A percentile compares a stretch with the other conserved stretches of the same genome.
Conservation (phyloP, 2,113 vertebrate genomes). For the Corynorhinus townsendii region DNA sequence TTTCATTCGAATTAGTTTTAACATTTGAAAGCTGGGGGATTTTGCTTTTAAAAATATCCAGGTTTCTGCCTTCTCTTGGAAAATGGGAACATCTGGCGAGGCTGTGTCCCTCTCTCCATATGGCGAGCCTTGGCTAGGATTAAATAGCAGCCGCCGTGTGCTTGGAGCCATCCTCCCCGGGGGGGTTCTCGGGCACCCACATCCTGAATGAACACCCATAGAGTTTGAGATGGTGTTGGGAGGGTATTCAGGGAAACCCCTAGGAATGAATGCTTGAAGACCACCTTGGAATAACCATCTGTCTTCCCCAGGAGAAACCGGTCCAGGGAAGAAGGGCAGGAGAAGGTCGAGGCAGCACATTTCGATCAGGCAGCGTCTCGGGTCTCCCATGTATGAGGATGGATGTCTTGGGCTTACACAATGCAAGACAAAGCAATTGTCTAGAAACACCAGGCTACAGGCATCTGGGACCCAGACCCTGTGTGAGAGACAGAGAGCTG, state of each 20-base stretch:
- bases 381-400: neutral
- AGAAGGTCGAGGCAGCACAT: neutral
- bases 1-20: constrained; percentile 56
- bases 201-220: neutral
- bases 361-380: neutral
- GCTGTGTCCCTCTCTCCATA: neutral
- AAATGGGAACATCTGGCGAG: constrained; percentile 56
- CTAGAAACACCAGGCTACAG: neutral
- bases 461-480: neutral
- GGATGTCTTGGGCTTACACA: neutral
- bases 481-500: neutral
- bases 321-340: neutral
- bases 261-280: neutral
- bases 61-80: constrained; percentile 50
- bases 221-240: neutral
- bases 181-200: accelerated
- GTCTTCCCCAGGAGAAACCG: neutral
- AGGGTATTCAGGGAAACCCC: neutral
- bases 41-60: constrained; percentile 69
- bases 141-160: neutral
- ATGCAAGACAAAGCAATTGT: neutral
- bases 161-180: neutral
- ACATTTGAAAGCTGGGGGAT: constrained; percentile 65
- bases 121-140: neutral
- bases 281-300: neutral